Conservation (phyloP, 2,888 invertebrate species). For the Diarsia rubi region DNA sequence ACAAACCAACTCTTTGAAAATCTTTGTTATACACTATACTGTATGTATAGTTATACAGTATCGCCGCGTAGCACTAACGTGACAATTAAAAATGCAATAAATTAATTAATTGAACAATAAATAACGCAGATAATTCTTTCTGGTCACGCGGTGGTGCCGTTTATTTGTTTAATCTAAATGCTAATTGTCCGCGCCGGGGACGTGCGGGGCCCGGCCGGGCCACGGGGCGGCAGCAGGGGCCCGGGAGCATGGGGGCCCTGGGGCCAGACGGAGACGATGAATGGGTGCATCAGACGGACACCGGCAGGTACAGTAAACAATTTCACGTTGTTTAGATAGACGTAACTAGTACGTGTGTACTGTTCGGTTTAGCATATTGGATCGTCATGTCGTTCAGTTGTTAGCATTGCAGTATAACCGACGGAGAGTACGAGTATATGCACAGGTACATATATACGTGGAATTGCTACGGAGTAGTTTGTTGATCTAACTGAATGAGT, state of each 20-base stretch:
- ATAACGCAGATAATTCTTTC: conserved; percentile 81
- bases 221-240: conserved; percentile 30
- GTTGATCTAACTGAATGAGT: conserved; percentile 11
- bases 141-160: conserved; percentile 79
- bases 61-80: conserved; percentile 41
- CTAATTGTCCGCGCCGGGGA: conserved; percentile 79
- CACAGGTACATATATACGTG: not conserved
- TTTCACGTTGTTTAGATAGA: conserved; percentile 56
- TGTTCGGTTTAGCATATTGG: conserved; percentile 38
- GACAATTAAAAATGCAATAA: conserved; percentile 75
- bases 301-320: conserved; percentile 61
- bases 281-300: conserved; percentile 65
- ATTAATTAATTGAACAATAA: conserved; percentile 81
- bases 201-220: conserved; percentile 51
- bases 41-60: not conserved
- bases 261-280: conserved; percentile 58
- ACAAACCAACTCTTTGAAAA: not conserved
- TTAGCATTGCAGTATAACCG: conserved; percentile 15
- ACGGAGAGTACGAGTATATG: not conserved
- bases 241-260: conserved; percentile 15
- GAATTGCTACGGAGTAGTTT: conserved; percentile 15
- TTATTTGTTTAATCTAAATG: conserved; percentile 89
- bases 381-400: conserved; percentile 32
- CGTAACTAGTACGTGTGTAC: conserved; percentile 45
- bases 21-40: not conserved